Percentiles rank a stretch among this genome's conserved stretches.
Conservation (phyloP, 2,888 invertebrate genomes). For the Cheilosia grossa region DNA sequence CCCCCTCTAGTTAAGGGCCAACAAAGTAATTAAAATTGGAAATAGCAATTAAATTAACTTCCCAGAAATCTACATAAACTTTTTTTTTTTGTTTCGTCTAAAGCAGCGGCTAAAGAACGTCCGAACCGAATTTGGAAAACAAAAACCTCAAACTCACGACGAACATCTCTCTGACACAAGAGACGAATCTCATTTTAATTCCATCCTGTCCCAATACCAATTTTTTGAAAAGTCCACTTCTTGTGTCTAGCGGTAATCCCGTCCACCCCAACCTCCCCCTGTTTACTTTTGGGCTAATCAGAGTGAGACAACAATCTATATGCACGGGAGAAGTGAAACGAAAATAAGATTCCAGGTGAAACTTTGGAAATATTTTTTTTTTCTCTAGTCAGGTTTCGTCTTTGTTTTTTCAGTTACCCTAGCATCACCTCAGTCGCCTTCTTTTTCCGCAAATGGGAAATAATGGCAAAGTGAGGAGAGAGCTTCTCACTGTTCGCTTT, state of each 20-base stretch:
- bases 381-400: not conserved
- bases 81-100: not conserved
- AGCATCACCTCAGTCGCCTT: not conserved
- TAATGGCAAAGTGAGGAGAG: constrained; percentile 20
- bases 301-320: constrained; percentile 49
- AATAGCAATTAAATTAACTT: constrained; percentile 64
- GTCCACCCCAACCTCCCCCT: not conserved
- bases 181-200: constrained; percentile 62
- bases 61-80: constrained; percentile 60
- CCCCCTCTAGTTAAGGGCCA: too few relatives aligned
- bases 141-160: constrained; percentile 13
- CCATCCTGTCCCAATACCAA: constrained; percentile 17
- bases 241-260: constrained; percentile 2
- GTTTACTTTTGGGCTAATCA: constrained; percentile 61
- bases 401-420: constrained; percentile 28
- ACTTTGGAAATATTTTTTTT: constrained; percentile 42
- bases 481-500: not conserved
- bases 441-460: constrained; percentile 28
- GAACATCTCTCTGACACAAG: constrained; percentile 1
- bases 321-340: constrained; percentile 19
- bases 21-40: constrained; percentile 50
- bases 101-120: not conserved
- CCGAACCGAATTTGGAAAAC: constrained; percentile 24
- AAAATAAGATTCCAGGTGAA: constrained; percentile 66
- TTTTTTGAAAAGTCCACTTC: constrained; percentile 39